phyloP scores from a whole-genome alignment of 2,113 vertebrate genomes.

The Chaetops frenatus region DNA sequence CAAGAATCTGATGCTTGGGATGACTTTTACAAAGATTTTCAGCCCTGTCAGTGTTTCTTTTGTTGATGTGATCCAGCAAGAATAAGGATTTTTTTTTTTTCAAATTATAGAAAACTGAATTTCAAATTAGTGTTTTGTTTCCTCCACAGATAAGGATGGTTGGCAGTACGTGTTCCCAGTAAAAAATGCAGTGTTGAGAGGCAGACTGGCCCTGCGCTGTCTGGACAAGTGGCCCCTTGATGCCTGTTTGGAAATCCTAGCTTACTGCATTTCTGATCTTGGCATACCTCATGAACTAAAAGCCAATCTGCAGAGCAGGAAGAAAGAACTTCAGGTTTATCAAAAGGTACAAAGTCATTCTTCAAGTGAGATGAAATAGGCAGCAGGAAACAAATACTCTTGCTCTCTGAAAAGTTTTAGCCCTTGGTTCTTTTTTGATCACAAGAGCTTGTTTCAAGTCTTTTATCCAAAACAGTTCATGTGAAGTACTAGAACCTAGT shows the following conservation, averaged over 20 bases:
- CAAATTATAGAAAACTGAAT: neutral
- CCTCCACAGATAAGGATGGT: slow-evolving; percentile 70
- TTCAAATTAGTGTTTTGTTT: neutral
- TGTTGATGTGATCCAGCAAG: neutral
- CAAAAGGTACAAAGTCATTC: slow-evolving; percentile 71
- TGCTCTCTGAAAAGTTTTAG: neutral
- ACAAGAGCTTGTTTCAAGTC: neutral
- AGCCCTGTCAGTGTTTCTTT: neutral
- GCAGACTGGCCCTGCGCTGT: slow-evolving; percentile 76
- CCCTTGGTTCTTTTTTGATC: neutral
- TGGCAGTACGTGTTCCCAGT: slow-evolving; percentile 82
- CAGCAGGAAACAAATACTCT: neutral
- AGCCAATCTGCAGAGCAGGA: slow-evolving; percentile 74
- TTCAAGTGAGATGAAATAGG: neutral
- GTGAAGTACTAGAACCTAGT: neutral
- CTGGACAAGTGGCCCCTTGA: slow-evolving; percentile 87
- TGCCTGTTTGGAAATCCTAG: slow-evolving; percentile 83
- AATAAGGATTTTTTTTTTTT: neutral
- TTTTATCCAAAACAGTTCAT: neutral
- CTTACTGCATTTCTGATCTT: slow-evolving; percentile 83
- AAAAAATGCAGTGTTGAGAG: slow-evolving; percentile 78
- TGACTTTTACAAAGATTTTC: neutral
- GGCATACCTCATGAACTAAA: slow-evolving; percentile 66
- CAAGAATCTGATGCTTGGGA: neutral
- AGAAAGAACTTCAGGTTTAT: slow-evolving; percentile 84